Evolutionary conservation across 2,888 invertebrate genomes (phyloP).

Genomic region (Metalampra italica): DNA sequence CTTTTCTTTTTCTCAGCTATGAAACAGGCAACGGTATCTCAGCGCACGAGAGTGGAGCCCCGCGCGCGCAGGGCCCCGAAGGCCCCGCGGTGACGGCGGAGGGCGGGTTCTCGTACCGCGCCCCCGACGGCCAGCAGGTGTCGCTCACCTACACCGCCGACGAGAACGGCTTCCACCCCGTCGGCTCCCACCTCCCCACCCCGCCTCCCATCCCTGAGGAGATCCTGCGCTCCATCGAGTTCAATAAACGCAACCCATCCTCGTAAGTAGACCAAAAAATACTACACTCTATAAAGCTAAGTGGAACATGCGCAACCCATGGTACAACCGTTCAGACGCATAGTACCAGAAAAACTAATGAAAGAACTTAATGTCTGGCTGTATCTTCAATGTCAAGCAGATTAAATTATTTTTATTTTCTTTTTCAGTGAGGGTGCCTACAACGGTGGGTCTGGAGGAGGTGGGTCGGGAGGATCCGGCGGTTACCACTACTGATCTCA

Average conservation of each 20-base stretch:
- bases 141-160: slow-evolving; percentile 83
- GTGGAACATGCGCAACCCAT: too few species aligned
- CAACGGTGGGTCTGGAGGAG: slow-evolving; percentile 41
- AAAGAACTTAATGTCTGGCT: too few species aligned
- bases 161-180: slow-evolving; percentile 84
- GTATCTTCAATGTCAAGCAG: too few species aligned
- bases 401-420: slow-evolving; percentile 4
- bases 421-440: slow-evolving; percentile 62
- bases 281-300: slow-evolving; percentile 1
- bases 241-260: slow-evolving; percentile 65
- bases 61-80: slow-evolving; percentile 76
- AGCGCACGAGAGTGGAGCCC: slow-evolving; percentile 78
- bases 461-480: slow-evolving; percentile 32
- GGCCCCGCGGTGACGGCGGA: slow-evolving; percentile 78
- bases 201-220: slow-evolving; percentile 75
- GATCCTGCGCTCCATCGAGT: slow-evolving; percentile 74
- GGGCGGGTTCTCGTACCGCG: slow-evolving; percentile 82
- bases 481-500: slow-evolving; percentile 70
- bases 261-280: slow-evolving; percentile 44
- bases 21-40: slow-evolving; percentile 83
- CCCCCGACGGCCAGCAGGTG: slow-evolving; percentile 82
- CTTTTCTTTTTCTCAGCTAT: slow-evolving; percentile 68
- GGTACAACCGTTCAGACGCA: too few species aligned
- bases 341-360: too few species aligned
- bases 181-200: slow-evolving; percentile 80